Conservation (phyloP, 2,113 vertebrate species). For the Catagonus wagneri region DNA sequence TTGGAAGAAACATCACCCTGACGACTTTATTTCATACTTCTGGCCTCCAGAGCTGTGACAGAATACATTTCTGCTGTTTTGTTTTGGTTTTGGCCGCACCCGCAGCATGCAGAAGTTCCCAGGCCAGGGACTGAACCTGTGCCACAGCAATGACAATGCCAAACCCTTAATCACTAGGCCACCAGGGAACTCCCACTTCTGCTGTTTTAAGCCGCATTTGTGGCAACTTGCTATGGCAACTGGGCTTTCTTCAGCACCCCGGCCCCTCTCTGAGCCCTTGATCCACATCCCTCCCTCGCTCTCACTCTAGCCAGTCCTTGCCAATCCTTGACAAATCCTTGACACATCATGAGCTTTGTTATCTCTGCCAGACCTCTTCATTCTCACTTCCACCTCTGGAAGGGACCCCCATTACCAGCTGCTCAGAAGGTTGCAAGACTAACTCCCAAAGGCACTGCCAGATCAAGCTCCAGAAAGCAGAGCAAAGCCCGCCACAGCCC, state of each 20-base stretch:
- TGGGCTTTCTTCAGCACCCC: not conserved
- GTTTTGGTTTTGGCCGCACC: too few relatives aligned
- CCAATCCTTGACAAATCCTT: not conserved
- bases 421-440: not conserved
- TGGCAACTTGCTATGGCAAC: too few relatives aligned
- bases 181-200: too few relatives aligned
- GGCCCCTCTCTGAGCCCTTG: too few relatives aligned
- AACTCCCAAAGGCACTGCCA: not conserved
- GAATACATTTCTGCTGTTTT: not conserved
- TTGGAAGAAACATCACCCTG: not conserved
- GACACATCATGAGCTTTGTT: not conserved
- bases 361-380: too few relatives aligned
- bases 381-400: not conserved
- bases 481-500: not conserved
- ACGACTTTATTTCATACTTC: not conserved
- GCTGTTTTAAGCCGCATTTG: not conserved
- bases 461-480: not conserved
- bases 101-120: too few relatives aligned
- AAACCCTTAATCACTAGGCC: too few relatives aligned
- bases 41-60: not conserved
- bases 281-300: fast-evolving
- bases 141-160: too few relatives aligned
- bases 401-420: not conserved
- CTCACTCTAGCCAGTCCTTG: fast-evolving
- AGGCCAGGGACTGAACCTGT: too few relatives aligned